Evolutionary conservation across 2,113 vertebrate genomes (phyloP), one percentile per base, ranked within the genome.

Genomic region (Dromas ardeola): DNA sequence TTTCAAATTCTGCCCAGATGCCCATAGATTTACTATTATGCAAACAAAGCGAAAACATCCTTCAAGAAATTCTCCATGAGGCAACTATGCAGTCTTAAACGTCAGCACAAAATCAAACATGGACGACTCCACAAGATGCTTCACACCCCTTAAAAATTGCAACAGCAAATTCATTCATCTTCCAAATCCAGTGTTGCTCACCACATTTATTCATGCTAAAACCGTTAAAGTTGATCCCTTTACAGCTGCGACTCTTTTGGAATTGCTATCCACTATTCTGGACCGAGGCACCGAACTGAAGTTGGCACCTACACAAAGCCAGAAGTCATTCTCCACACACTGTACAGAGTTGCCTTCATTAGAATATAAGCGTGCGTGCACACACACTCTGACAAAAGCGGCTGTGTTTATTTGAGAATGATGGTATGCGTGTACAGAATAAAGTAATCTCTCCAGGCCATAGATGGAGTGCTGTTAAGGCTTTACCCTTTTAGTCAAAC

Each of bases 391-490:
- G 55, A 96, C 93, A 97, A 93, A 87, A 74, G 88, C 2, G 14
- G 78, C 95, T 96, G 88, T 97, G 96, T 97, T 95, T 36, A 63
- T 70, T 18, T 81, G 92, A 82, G 89, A 93, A 77, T 1, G 50
- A 81, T 95, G 95, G 96, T 95, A 97, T 97, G 95, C 4, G 4
- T 96, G 93, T 34, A 67, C 86, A 94, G 89, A 92, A 94, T 77
- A 70, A 71, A 94, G 86, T 38, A 25, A 97, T 74, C 95, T 97
- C 95, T 97, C 95, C 90, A 91, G 71, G 83, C 95, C 96, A 95
- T 97, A 97, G 83, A 96, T 92, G 96, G 95, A 95, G 84, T 15
- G 94, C 88, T 97, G 91, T 19, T 97, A 95, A 86, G 95, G 78
- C 91, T 93, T 97, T 56, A 85, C 89, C 80, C 95, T 96, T 95